phyloP scores from a whole-genome alignment of 2,113 vertebrate genomes.

The Pelobates fuscus region DNA sequence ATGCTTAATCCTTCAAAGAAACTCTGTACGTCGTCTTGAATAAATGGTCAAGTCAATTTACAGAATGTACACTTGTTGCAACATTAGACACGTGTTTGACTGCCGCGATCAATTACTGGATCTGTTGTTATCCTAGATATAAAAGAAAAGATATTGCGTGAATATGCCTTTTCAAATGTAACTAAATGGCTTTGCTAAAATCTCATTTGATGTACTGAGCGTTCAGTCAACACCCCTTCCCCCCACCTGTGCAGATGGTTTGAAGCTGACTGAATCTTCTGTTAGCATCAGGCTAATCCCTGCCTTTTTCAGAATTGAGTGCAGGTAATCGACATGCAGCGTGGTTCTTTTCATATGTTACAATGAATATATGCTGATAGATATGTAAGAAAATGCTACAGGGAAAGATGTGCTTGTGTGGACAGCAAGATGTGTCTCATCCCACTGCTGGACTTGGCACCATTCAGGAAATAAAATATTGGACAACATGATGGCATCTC shows the following conservation, averaged over 20 bases:
- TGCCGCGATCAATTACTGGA: background rate
- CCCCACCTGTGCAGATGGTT: slow-evolving; percentile 36
- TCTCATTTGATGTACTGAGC: slow-evolving; percentile 40
- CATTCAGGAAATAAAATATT: background rate
- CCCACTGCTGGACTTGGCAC: background rate
- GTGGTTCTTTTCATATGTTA: background rate
- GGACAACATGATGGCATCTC: background rate
- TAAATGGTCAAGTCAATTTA: background rate
- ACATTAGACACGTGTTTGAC: background rate
- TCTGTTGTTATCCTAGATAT: background rate
- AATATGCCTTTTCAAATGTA: slow-evolving; percentile 25
- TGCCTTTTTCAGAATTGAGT: slow-evolving; percentile 3
- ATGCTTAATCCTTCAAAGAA: no score
- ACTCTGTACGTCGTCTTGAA: background rate
- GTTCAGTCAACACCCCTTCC: background rate
- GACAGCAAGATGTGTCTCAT: background rate
- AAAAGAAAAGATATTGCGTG: background rate
- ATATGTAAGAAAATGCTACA: background rate
- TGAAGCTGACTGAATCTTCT: slow-evolving; percentile 5
- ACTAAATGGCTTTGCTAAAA: slow-evolving; percentile 38
- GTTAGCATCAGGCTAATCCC: slow-evolving; percentile 28
- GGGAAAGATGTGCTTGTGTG: background rate
- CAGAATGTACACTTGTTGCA: background rate
- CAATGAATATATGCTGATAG: background rate
- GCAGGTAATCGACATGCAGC: background rate